Conservation (phyloP, 2,113 vertebrate genomes). For the Apodemus sylvaticus region DNA sequence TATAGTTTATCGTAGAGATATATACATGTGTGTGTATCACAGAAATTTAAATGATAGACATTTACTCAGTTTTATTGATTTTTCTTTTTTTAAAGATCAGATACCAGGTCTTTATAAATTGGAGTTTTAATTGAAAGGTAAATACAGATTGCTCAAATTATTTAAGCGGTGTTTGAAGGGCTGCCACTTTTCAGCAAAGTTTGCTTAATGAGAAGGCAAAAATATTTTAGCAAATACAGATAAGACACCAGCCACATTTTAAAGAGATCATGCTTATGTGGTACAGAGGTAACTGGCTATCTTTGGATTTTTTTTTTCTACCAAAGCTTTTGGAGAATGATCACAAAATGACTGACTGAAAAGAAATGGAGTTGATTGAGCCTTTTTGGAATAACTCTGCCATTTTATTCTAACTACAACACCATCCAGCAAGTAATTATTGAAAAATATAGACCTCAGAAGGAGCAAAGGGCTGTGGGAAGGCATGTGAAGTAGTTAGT, state of each 20-base stretch:
- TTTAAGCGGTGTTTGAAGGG: not conserved
- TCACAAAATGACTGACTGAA: not conserved
- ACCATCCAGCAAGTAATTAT: conserved; percentile 7
- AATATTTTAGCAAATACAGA: not conserved
- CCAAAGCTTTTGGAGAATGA: not conserved
- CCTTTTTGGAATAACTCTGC: not conserved
- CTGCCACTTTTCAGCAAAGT: not conserved
- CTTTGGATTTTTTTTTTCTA: not conserved
- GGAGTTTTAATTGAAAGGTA: conserved; percentile 36
- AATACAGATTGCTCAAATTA: not conserved
- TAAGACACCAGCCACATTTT: not conserved
- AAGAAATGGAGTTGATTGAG: not conserved
- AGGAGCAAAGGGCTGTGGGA: not conserved
- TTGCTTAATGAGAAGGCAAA: conserved; percentile 4
- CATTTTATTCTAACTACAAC: not conserved
- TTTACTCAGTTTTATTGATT: not conserved
- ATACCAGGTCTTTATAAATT: conserved; percentile 34
- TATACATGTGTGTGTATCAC: not conserved
- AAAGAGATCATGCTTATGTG: not conserved
- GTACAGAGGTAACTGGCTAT: not conserved
- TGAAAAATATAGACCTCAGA: not conserved
- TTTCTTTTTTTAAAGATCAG: conserved; percentile 28
- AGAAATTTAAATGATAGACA: not conserved
- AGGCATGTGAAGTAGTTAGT: not conserved
- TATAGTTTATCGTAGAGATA: not conserved